Base-by-base conservation (phyloP, 2,888 invertebrate genomes). In the Microctonus hyperodae region DNA sequence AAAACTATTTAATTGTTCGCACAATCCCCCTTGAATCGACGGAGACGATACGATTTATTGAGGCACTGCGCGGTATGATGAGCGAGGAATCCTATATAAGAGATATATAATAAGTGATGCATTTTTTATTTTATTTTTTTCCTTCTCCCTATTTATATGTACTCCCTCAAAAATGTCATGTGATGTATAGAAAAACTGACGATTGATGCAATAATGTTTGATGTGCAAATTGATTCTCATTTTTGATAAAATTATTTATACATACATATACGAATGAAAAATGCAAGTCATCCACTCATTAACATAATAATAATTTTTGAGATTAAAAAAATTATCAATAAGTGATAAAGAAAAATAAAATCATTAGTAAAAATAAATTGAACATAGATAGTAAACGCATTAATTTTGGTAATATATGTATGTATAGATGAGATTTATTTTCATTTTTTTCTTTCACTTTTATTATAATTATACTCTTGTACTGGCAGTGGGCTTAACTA, bases 401-500 rank as follows among this genome's bases (percentile, higher is more conserved):
- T 28, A 5, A 28, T 28, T 28, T 7, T 5, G 7, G 28, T 3
- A 5, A 28, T 7, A 28, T 28, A 28, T 40, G 11, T 55, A 53
- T 62, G 57, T 62, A 51, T 22, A 33, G 28, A 53, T 51, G n/a
- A 40, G 31, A 33, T 13, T 4, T 31, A 55, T 59, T 16, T 23
- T 51, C 33, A 23, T 22, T 58, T 62, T 40, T 16, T 60, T 48
- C 55, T 50, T 53, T n/a, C n/a, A n/a, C n/a, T n/a, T 28, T 69
- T 60, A 67, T 65, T 65, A 69, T 70, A 69, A 66, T 69, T 71
- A 71, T 72, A 72, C 68, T 71, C 71, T 75, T 80, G 77, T 79
- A 80, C 79, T 80, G 80, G 80, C 80, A 80, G 80, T 80, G 80
- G 76, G 78, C 75, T 78, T 78, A 77, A 75, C 78, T 78, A 70